Evolutionary conservation across 2,888 invertebrate species (phyloP).

Genomic region (Branchipolynoe longqiensis): DNA sequence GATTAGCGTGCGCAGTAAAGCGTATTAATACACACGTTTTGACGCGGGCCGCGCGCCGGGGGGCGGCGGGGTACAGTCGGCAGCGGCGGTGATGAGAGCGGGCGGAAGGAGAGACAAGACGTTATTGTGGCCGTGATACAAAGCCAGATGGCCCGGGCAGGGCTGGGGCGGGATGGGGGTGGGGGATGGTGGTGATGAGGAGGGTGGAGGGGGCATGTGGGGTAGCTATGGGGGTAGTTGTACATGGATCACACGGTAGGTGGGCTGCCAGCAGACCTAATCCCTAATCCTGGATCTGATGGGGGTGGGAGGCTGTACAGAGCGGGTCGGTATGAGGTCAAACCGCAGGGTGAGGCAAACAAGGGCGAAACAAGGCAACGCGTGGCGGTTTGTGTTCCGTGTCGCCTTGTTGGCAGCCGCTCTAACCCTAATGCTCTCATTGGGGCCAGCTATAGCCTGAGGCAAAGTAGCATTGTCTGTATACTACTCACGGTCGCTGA

Average conservation of each 20-base stretch:
- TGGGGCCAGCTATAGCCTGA: no score
- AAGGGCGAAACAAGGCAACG: no score
- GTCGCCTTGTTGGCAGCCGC: neutral
- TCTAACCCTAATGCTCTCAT: neutral
- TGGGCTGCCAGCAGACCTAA: neutral
- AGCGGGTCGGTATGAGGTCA: no score
- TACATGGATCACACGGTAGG: neutral
- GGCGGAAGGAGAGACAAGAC: neutral
- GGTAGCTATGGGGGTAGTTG: neutral
- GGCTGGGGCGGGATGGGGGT: slow-evolving; percentile 7
- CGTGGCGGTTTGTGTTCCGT: no score
- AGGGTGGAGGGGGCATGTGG: neutral
- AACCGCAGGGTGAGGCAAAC: no score
- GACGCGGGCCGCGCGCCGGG: slow-evolving; percentile 22
- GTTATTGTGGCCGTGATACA: slow-evolving; percentile 17
- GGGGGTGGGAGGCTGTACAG: no score
- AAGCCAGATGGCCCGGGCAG: slow-evolving; percentile 16
- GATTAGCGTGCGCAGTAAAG: slow-evolving; percentile 39
- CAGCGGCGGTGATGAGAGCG: no score
- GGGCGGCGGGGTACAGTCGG: neutral
- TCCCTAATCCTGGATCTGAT: slow-evolving; percentile 36
- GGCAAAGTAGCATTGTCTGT: no score
- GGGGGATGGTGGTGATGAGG: neutral
- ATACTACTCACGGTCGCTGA: no score
- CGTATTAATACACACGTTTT: slow-evolving; percentile 40